These are phyloP conservation scores for Pseudomyrmex concolor DNA, from an alignment of 1,140 invertebrate genomes.

Conservation along the genomic window DNA sequence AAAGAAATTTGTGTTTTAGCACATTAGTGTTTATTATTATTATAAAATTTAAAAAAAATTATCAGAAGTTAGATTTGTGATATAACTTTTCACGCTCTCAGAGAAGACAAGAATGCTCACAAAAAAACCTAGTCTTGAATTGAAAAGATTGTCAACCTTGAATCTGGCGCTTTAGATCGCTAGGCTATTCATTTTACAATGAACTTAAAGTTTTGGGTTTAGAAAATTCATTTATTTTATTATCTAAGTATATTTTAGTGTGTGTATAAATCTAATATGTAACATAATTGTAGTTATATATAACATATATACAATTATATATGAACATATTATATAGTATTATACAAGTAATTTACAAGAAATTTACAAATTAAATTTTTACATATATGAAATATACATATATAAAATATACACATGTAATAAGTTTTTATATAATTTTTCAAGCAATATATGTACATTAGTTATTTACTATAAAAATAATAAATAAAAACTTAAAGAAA, in stretches of 20 bases:
- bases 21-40: no score
- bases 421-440: no score
- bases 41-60: slow-evolving; percentile 59
- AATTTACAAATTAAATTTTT: no score
- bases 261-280: no score
- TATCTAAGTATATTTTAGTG: no score
- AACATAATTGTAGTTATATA: no score
- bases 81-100: slow-evolving; percentile 69
- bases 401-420: neutral
- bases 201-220: no score
- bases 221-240: no score
- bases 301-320: no score
- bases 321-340: no score
- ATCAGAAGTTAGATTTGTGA: slow-evolving; percentile 74
- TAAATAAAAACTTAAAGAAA: slow-evolving; percentile 20
- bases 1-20: neutral
- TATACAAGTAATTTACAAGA: no score
- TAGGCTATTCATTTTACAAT: slow-evolving; percentile 69
- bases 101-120: slow-evolving; percentile 71
- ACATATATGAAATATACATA: neutral
- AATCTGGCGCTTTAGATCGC: slow-evolving; percentile 75
- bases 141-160: slow-evolving; percentile 68
- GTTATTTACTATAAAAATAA: neutral
- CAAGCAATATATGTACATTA: no score
- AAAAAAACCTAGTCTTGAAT: slow-evolving; percentile 42